Conservation (phyloP, 2,797 vertebrate genomes). For the Nothura maculosa region DNA sequence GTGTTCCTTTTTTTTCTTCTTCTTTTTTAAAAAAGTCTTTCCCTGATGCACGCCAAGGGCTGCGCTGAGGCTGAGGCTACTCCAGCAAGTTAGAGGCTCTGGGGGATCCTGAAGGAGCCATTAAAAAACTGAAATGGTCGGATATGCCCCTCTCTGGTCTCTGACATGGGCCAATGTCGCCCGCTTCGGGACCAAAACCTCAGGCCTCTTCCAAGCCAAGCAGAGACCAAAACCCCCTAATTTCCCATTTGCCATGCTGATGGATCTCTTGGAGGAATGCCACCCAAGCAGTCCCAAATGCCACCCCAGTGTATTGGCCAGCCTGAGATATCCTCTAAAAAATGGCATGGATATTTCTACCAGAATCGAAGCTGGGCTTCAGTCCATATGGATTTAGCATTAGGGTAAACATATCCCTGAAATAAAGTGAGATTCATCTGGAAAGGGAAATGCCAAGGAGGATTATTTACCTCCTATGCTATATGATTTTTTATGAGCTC, state of each 20-base stretch:
- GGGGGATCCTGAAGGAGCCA: neutral
- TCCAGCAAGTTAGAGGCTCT: neutral
- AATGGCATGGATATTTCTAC: slow-evolving; percentile 35
- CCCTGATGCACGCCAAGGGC: neutral
- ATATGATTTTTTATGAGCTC: neutral
- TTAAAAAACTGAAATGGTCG: neutral
- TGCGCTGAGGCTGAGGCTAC: neutral
- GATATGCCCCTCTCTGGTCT: neutral
- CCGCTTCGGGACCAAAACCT: neutral
- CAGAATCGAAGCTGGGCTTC: neutral
- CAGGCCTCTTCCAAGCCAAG: neutral
- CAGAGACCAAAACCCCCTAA: neutral
- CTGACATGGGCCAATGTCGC: too few relatives aligned
- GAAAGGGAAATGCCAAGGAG: neutral
- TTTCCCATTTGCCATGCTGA: neutral
- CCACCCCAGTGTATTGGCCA: neutral
- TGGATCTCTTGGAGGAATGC: neutral
- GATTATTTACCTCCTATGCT: neutral
- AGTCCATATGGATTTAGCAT: neutral
- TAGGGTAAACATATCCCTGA: slow-evolving; percentile 61
- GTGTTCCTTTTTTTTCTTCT: accelerated
- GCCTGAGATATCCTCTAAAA: neutral
- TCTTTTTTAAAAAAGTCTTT: neutral
- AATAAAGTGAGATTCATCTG: neutral
- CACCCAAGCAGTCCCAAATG: neutral